Conservation (phyloP, 2,888 invertebrate genomes). For the Nymphalis c-album region DNA sequence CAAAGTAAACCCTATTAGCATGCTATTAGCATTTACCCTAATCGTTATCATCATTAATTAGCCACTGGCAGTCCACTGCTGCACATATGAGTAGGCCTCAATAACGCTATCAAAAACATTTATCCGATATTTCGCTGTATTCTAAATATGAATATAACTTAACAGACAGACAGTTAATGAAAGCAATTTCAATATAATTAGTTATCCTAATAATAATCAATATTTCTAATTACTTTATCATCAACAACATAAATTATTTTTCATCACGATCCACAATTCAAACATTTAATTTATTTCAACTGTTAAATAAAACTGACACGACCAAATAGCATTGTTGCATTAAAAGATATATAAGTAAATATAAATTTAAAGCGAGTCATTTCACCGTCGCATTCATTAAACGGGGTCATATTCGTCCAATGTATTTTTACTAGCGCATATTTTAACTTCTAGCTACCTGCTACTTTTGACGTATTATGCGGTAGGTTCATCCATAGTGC, state of each 20-base stretch:
- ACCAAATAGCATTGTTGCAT: conserved; percentile 28
- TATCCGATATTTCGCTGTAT: no score
- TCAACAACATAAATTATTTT: neutral
- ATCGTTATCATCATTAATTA: no score
- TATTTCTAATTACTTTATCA: neutral
- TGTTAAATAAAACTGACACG: conserved; percentile 5
- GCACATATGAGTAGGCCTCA: no score
- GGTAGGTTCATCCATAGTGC: conserved; percentile 27
- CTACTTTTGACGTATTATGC: conserved; percentile 28
- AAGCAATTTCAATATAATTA: no score
- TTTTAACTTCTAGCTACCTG: conserved; percentile 27
- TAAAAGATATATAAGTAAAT: conserved; percentile 22
- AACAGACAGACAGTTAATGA: no score
- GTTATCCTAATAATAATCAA: no score
- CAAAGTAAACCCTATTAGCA: no score
- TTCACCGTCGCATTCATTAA: conserved; percentile 33
- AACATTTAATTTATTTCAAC: neutral
- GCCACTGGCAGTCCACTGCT: no score
- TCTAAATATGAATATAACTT: no score
- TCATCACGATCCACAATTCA: neutral
- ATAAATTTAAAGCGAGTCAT: conserved; percentile 31
- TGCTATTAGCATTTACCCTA: no score
- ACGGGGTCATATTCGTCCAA: conserved; percentile 23
- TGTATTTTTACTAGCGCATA: conserved; percentile 19
- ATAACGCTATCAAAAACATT: no score